These are phyloP conservation scores for Synodontis membranacea DNA, from an alignment of 2,113 vertebrate species.

Conservation along the genomic window DNA sequence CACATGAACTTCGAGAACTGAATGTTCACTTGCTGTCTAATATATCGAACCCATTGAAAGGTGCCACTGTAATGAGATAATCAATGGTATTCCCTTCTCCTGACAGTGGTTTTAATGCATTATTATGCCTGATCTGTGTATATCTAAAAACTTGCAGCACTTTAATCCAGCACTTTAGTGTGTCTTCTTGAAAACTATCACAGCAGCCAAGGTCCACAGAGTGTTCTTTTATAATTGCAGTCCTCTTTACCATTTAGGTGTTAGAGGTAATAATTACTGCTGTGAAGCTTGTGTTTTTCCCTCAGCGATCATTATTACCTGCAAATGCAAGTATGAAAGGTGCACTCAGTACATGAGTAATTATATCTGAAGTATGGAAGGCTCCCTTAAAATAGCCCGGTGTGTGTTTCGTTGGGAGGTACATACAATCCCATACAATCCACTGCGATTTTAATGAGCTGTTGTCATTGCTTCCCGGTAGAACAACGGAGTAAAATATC, in stretches of 20 bases:
- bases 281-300: constrained; percentile 41
- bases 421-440: constrained; percentile 9
- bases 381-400: constrained; percentile 35
- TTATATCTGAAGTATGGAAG: constrained; percentile 37
- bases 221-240: constrained; percentile 45
- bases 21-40: too few species aligned
- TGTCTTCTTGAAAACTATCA: neutral
- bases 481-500: constrained; percentile 15
- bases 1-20: too few species aligned
- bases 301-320: constrained; percentile 46
- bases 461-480: constrained; percentile 30
- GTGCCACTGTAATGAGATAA: too few species aligned
- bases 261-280: constrained; percentile 49
- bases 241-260: constrained; percentile 28
- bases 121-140: too few species aligned
- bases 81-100: too few species aligned
- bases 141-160: neutral
- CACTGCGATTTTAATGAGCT: constrained; percentile 41
- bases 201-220: neutral
- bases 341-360: constrained; percentile 18
- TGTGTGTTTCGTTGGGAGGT: constrained; percentile 25
- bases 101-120: too few species aligned
- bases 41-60: too few species aligned
- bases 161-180: neutral
- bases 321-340: constrained; percentile 34